Evolutionary conservation across 2,113 vertebrate species (phyloP), one percentile per base, ranked within the genome.

Genomic region (Glaucidium brasilianum): DNA sequence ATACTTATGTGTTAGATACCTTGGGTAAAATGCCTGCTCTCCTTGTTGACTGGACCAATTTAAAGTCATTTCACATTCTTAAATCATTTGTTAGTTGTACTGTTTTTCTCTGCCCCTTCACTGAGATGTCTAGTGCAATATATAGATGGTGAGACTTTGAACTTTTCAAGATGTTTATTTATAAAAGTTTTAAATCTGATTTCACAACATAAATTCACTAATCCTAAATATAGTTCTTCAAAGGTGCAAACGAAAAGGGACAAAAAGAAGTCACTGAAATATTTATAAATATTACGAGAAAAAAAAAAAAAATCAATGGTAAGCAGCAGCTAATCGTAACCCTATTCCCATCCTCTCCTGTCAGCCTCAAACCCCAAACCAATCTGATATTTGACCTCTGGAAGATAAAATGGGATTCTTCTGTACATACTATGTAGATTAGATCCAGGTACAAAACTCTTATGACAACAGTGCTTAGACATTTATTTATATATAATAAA

Each of bases 181-280:
- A 77, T 91, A 92, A 90, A 84, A 95, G 32, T 75, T 96, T 90
- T 92, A 90, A 93, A 90, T 80, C 25, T 64, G 50, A 84, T 95
- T 90, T 82, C 83, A 21, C 21, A 41, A 90, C 60, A 90, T 16
- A 85, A 62, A 78, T 78, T 86, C 80, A 53, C 43, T 85, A 68
- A 76, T 68, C 30, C 47, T 91, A 89, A 91, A 94, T 92, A 80
- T 68, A 94, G 79, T 71, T 71, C 29, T 91, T 90, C 63, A 84
- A 91, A 91, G 60, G 60, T 89, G 62, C 20, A 95, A 96, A 97
- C 82, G 34, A 88, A 84, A 96, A 91, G 10, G 20, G 53, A 85
- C 73, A 88, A 92, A 95, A 94, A 92, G 47, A 92, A 86, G 34
- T 34, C 56, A n/a, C 18, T 96, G 60, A 92, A 95, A 94, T 78